Percentiles rank a stretch among this genome's conserved stretches.
Evolutionary conservation across 1,140 invertebrate genomes (phyloP).

Genomic region (Ganaspis sp.): DNA sequence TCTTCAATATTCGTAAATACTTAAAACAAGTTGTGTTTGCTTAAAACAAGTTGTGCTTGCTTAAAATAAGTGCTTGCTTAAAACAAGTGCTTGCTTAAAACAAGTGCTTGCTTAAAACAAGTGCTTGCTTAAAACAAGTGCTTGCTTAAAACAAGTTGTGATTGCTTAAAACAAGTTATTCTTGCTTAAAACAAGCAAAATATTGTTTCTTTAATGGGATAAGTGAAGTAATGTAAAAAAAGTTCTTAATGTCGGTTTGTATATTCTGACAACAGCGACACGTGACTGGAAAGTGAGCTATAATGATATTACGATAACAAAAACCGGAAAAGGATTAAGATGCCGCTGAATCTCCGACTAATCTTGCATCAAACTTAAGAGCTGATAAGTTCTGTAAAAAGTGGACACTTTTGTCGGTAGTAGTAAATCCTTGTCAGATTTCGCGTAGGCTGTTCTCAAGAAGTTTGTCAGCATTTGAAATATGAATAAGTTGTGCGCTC

Average conservation of each 20-base stretch:
- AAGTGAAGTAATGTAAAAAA: background rate
- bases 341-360: background rate
- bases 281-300: background rate
- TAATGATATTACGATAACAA: background rate
- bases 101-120: no score
- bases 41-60: no score
- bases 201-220: background rate
- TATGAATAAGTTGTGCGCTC: background rate
- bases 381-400: background rate
- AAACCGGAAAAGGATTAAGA: background rate
- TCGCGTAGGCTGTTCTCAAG: slow-evolving; percentile 13
- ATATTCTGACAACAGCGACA: background rate
- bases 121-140: no score
- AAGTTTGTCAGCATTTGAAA: slow-evolving; percentile 12
- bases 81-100: no score
- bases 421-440: slow-evolving; percentile 14
- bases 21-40: no score
- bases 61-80: no score
- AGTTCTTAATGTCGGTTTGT: background rate
- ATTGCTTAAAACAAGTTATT: no score
- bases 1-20: no score
- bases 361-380: slow-evolving; percentile 13
- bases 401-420: slow-evolving; percentile 4
- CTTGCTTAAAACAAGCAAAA: no score
- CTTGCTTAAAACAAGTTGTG: no score